phyloP scores from a whole-genome alignment of 2,888 invertebrate species.

The Stenurella melanura region DNA sequence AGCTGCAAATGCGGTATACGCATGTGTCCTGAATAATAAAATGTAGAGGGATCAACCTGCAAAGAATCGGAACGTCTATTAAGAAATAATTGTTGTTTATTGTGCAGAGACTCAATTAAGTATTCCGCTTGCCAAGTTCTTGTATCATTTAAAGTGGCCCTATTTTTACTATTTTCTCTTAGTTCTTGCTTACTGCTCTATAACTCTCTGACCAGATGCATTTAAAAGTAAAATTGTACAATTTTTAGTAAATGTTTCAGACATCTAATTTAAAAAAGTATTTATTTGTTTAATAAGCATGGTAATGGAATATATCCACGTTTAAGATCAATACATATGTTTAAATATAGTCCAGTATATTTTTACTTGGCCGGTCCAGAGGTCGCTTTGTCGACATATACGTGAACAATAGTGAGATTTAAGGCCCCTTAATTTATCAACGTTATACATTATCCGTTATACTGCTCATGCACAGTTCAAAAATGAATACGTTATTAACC shows the following conservation, averaged over 20 bases:
- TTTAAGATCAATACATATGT: no score
- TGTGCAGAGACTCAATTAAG: slow-evolving; percentile 64
- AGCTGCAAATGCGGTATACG: slow-evolving; percentile 39
- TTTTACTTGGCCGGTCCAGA: no score
- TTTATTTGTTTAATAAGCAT: no score
- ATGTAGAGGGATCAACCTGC: slow-evolving; percentile 42
- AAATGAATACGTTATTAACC: no score
- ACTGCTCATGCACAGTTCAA: no score
- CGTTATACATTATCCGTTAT: no score
- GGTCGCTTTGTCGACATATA: no score
- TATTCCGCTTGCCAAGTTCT: slow-evolving; percentile 52
- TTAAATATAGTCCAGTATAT: no score
- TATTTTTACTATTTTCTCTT: slow-evolving; percentile 27
- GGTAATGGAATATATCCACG: no score
- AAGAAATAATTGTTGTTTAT: slow-evolving; percentile 68
- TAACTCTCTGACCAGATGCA: background rate
- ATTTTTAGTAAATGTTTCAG: background rate
- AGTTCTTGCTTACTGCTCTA: slow-evolving; percentile 2
- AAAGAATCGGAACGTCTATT: slow-evolving; percentile 64
- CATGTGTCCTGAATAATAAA: slow-evolving; percentile 48
- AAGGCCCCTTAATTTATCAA: no score
- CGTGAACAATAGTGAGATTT: no score
- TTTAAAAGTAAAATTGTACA: background rate
- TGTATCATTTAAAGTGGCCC: slow-evolving; percentile 26
- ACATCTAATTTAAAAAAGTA: no score